A percentile compares a stretch with the other conserved stretches of the same genome.
These are phyloP conservation scores for Diabrotica balteata DNA, from an alignment of 2,888 invertebrate genomes.

Conservation along the genomic window DNA sequence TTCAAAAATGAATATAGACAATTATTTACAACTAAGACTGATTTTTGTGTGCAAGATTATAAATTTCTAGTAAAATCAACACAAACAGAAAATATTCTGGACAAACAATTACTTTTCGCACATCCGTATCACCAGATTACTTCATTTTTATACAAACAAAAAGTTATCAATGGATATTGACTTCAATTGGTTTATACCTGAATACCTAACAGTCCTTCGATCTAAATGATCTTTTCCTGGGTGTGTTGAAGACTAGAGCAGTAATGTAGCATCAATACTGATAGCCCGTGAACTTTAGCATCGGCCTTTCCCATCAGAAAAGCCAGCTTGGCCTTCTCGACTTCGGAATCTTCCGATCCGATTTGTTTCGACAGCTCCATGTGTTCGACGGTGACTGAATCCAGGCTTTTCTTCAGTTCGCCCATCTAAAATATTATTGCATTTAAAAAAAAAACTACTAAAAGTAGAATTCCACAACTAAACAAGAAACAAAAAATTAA, in stretches of 20 bases:
- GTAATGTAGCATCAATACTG: constrained; percentile 92
- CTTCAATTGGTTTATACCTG: background rate
- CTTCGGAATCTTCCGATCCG: constrained; percentile 56
- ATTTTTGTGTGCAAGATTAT: too few relatives aligned
- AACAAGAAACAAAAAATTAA: too few relatives aligned
- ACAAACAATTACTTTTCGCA: too few relatives aligned
- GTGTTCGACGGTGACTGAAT: constrained; percentile 71
- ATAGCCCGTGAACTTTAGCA: constrained; percentile 87
- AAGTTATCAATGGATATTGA: too few relatives aligned
- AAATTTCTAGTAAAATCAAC: too few relatives aligned
- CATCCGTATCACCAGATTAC: too few relatives aligned
- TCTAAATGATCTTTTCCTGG: constrained; percentile 57
- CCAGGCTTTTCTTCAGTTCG: constrained; percentile 77
- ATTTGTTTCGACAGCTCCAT: constrained; percentile 63
- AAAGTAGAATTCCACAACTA: too few relatives aligned
- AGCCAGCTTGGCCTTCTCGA: constrained; percentile 61
- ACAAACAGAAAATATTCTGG: too few relatives aligned
- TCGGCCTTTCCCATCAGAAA: constrained; percentile 73
- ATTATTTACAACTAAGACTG: too few relatives aligned
- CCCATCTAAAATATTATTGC: constrained; percentile 65
- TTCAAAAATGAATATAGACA: too few relatives aligned
- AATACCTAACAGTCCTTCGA: background rate
- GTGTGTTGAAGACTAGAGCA: constrained; percentile 92
- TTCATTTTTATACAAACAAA: too few relatives aligned
- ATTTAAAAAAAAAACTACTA: background rate